Conservation (phyloP, 2,888 invertebrate species). For the Caenorhabditis wallacei region DNA sequence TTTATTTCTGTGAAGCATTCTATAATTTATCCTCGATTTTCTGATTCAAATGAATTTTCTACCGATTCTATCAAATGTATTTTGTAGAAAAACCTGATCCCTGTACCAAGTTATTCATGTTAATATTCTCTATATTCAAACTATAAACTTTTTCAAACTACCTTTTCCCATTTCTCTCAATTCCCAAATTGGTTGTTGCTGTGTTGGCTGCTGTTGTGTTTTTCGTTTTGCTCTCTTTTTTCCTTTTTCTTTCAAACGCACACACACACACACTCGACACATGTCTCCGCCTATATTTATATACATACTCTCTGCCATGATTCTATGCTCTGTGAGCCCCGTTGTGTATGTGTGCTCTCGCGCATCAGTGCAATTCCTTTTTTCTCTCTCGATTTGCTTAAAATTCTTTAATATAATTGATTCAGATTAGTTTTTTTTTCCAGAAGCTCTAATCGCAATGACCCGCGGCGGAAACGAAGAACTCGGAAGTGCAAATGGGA, state of each 20-base stretch:
- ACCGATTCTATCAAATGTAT: background rate
- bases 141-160: background rate
- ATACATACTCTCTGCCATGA: constrained; percentile 39
- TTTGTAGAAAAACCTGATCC: background rate
- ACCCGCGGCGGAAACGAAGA: constrained; percentile 30
- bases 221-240: constrained; percentile 4
- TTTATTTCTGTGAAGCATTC: too few species aligned
- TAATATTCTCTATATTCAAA: background rate
- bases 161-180: background rate
- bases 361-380: constrained; percentile 11
- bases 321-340: constrained; percentile 25
- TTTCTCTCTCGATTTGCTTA: background rate
- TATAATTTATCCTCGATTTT: background rate
- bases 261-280: background rate
- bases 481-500: background rate
- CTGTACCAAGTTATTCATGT: constrained; percentile 2
- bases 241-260: background rate
- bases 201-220: constrained; percentile 3
- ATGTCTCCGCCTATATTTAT: constrained; percentile 30
- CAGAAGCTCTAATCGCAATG: constrained; percentile 5
- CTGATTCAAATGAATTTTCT: too few species aligned
- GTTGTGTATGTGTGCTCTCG: constrained; percentile 10
- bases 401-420: background rate
- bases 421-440: background rate
- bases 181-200: constrained; percentile 27